Evolutionary conservation across 2,113 vertebrate genomes (phyloP).

Genomic region (Podocnemis expansa): DNA sequence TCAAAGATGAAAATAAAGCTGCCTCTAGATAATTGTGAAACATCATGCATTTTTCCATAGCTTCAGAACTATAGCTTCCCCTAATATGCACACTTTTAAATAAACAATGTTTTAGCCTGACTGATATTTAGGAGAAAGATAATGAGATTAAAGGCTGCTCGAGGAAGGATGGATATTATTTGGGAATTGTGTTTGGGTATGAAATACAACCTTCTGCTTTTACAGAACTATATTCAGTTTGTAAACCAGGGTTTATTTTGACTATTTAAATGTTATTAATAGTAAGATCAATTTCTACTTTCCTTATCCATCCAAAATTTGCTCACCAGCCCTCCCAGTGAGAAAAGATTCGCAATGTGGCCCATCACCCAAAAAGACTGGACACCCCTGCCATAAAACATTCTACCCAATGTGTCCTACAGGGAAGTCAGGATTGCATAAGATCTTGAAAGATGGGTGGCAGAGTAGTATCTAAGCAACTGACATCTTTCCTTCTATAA

Average conservation of each 20-base stretch:
- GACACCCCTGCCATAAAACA: not conserved
- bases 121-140: not conserved
- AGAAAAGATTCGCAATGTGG: too few species aligned
- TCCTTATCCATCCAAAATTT: too few species aligned
- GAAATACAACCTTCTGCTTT: too few species aligned
- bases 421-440: not conserved
- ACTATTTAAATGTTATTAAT: too few species aligned
- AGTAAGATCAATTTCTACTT: too few species aligned
- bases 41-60: not conserved
- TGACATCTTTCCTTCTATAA: not conserved
- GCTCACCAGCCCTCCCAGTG: too few species aligned
- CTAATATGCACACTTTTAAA: not conserved
- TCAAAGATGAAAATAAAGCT: not conserved
- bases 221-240: too few species aligned
- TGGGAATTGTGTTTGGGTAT: too few species aligned
- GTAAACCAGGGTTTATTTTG: too few species aligned
- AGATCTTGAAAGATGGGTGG: accelerated
- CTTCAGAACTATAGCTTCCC: not conserved
- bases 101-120: not conserved
- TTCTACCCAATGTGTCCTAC: not conserved
- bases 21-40: not conserved
- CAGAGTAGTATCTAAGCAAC: not conserved
- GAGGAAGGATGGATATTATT: too few species aligned
- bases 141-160: too few species aligned
- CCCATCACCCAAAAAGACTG: too few species aligned